Evolutionary conservation across 2,797 vertebrate species (phyloP).

Genomic region (Eremophila alpestris): DNA sequence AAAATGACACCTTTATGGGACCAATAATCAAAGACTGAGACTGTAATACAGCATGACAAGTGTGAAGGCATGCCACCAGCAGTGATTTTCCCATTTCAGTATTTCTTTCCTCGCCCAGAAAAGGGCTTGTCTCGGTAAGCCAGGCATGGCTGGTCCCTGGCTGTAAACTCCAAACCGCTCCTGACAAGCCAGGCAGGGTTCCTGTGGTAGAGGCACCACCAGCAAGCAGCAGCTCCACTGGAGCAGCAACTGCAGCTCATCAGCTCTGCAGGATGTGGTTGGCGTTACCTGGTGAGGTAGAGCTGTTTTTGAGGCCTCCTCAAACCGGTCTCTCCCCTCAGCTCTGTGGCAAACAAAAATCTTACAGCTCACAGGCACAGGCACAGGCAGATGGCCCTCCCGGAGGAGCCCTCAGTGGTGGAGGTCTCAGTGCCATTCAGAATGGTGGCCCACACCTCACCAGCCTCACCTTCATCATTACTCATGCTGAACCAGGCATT

Average conservation of each 20-base stretch:
- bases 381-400: neutral
- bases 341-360: rapidly evolving
- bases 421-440: neutral
- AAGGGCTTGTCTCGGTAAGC: neutral
- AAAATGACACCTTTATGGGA: slow-evolving; percentile 55
- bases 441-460: neutral
- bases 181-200: rapidly evolving
- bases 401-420: too few relatives aligned
- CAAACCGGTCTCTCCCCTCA: neutral
- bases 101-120: neutral
- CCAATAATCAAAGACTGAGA: slow-evolving; percentile 65
- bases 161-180: neutral
- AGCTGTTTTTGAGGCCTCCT: rapidly evolving
- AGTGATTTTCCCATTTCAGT: slow-evolving; percentile 20
- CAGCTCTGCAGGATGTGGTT: neutral
- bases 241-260: rapidly evolving
- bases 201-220: rapidly evolving
- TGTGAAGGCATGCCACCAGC: slow-evolving; percentile 50
- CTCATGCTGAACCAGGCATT: neutral
- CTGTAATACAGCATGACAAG: slow-evolving; percentile 52
- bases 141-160: neutral
- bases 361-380: rapidly evolving
- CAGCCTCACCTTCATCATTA: neutral
- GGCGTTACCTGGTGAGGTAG: neutral
- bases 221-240: rapidly evolving